phyloP scores from a whole-genome alignment of 2,113 vertebrate species.

The Rhinoderma darwinii region DNA sequence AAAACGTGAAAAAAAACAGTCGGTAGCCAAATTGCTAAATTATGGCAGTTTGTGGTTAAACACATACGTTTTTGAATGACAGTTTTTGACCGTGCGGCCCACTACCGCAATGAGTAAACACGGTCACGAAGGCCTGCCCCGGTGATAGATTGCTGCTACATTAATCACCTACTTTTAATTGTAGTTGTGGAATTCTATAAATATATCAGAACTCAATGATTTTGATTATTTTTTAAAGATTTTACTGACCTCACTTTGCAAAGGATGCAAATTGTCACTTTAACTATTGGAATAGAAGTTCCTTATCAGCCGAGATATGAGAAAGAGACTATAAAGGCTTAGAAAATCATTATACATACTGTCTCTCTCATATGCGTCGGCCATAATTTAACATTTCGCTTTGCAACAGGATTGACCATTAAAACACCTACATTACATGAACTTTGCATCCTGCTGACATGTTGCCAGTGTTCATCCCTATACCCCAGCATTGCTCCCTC shows the following conservation, averaged over 20 bases:
- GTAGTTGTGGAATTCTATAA: neutral
- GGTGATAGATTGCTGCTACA: too few relatives aligned
- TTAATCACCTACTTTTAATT: neutral
- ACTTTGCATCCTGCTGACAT: constrained; percentile 48
- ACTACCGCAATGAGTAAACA: too few relatives aligned
- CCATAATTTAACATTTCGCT: neutral
- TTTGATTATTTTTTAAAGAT: neutral
- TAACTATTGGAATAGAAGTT: neutral
- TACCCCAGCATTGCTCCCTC: neutral
- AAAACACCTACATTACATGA: constrained; percentile 22
- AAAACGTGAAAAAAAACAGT: too few relatives aligned
- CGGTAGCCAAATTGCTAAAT: too few relatives aligned
- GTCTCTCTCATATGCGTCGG: too few relatives aligned
- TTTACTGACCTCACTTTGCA: neutral
- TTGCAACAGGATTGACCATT: constrained; percentile 10
- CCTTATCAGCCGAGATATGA: neutral
- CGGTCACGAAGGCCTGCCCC: too few relatives aligned
- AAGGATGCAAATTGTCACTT: neutral
- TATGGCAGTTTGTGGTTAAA: too few relatives aligned
- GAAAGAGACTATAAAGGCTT: neutral
- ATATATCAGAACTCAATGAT: neutral
- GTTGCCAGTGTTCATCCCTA: neutral
- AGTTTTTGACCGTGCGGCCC: too few relatives aligned
- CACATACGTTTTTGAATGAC: too few relatives aligned
- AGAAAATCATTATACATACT: neutral